phyloP scores from a whole-genome alignment of 2,797 vertebrate species.

The Parotocinclus haroldoi region DNA sequence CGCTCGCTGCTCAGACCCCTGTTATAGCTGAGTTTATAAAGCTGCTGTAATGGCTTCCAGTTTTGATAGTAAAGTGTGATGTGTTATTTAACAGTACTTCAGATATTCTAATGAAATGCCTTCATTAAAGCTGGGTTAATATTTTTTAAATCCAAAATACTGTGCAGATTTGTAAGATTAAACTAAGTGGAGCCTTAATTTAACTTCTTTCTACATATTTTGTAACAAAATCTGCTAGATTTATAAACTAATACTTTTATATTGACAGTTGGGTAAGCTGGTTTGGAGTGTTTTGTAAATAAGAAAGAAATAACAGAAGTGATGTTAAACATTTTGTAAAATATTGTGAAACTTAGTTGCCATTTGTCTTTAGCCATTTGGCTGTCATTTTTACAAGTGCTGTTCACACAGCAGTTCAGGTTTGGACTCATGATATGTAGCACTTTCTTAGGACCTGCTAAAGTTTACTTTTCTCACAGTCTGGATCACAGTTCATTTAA shows the following conservation, averaged over 20 bases:
- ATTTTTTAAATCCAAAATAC: slow-evolving; percentile 60
- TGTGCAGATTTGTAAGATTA: slow-evolving; percentile 68
- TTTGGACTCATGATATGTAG: slow-evolving; percentile 25
- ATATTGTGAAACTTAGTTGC: slow-evolving; percentile 1
- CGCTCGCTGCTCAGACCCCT: slow-evolving; percentile 96
- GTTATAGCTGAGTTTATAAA: slow-evolving; percentile 64
- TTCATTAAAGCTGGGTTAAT: slow-evolving; percentile 16
- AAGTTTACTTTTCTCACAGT: slow-evolving; percentile 29
- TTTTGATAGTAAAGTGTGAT: slow-evolving; percentile 51
- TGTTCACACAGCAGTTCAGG: not conserved
- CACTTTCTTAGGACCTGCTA: slow-evolving; percentile 19
- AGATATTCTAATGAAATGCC: not conserved
- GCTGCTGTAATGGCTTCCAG: slow-evolving; percentile 53
- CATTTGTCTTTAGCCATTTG: slow-evolving; percentile 5
- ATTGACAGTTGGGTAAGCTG: slow-evolving; percentile 60
- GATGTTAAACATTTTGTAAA: not conserved
- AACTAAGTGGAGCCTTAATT: slow-evolving; percentile 80
- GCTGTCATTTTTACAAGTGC: slow-evolving; percentile 5
- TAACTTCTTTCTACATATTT: slow-evolving; percentile 72
- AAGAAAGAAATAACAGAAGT: too few relatives aligned
- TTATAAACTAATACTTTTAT: slow-evolving; percentile 47
- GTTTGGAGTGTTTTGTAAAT: slow-evolving; percentile 4
- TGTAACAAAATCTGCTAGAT: slow-evolving; percentile 50
- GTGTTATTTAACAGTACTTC: slow-evolving; percentile 42
- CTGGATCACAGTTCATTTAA: not conserved